Conservation (phyloP, 2,888 invertebrate species). For the Mythimna lalbum region DNA sequence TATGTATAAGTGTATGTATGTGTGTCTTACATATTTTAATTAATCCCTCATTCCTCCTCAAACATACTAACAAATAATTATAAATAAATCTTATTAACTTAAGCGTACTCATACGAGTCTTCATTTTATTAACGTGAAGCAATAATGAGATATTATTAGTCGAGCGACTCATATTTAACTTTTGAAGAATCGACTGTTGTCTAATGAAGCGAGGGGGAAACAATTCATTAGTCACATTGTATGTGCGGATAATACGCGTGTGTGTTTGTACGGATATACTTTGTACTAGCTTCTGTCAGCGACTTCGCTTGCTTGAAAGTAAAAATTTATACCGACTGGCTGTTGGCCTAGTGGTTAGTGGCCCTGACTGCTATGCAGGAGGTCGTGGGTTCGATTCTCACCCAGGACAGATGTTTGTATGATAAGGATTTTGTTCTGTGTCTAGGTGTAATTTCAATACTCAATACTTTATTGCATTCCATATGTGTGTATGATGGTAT, state of each 20-base stretch:
- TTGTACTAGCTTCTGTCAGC: background rate
- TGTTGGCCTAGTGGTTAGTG: too few relatives aligned
- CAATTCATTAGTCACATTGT: constrained; percentile 76
- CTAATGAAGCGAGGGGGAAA: constrained; percentile 81
- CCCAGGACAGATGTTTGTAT: too few relatives aligned
- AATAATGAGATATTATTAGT: constrained; percentile 88
- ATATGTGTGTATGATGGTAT: too few relatives aligned
- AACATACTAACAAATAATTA: constrained; percentile 58
- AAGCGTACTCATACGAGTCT: constrained; percentile 59
- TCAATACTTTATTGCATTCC: too few relatives aligned
- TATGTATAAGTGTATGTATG: too few relatives aligned
- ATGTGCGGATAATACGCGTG: constrained; percentile 50
- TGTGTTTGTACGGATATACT: constrained; percentile 47
- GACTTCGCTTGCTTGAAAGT: too few relatives aligned
- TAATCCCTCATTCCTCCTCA: constrained; percentile 17
- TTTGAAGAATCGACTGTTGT: constrained; percentile 83
- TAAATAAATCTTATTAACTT: constrained; percentile 62
- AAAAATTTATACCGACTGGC: too few relatives aligned
- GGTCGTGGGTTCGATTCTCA: too few relatives aligned
- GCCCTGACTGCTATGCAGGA: too few relatives aligned
- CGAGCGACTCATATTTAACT: constrained; percentile 83
- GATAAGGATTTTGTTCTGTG: too few relatives aligned
- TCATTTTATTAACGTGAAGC: constrained; percentile 82
- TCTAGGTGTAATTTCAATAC: too few relatives aligned
- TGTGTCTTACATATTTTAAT: constrained; percentile 4